These are phyloP conservation scores for Coilia nasus DNA, from an alignment of 2,797 vertebrate genomes.

Conservation along the genomic window DNA sequence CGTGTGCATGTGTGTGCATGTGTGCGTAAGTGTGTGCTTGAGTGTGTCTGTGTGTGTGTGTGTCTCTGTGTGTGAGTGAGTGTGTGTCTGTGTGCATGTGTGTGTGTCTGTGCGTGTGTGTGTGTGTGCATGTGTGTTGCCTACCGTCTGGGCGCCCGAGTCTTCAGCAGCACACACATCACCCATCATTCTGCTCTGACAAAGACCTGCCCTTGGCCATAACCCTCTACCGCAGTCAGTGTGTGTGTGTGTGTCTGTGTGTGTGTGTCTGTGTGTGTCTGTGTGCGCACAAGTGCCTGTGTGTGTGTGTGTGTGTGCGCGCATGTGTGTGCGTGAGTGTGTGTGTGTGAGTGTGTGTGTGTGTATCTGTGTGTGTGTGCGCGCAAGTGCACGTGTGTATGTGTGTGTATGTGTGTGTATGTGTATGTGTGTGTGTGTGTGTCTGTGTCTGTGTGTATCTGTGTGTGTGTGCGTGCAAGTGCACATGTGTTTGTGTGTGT, in stretches of 20 bases:
- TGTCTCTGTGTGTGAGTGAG: too few species aligned
- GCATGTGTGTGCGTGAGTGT: not conserved
- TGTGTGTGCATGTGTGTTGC: not conserved
- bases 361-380: not conserved
- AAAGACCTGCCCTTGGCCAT: constrained; percentile 5
- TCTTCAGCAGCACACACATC: not conserved
- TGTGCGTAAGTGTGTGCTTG: too few species aligned
- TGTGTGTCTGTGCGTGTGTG: too few species aligned
- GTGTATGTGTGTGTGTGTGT: not conserved
- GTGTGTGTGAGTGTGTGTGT: too few species aligned
- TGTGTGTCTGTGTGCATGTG: too few species aligned
- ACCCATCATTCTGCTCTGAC: not conserved
- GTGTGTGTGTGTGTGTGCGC: not conserved
- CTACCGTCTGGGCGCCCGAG: not conserved
- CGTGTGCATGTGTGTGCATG: too few species aligned
- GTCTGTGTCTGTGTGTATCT: not conserved
- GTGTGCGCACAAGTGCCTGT: not conserved
- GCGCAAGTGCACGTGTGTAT: not conserved
- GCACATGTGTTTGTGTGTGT: not conserved
- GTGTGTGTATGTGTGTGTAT: not conserved
- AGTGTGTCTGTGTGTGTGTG: too few species aligned
- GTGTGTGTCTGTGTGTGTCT: constrained; percentile 19
- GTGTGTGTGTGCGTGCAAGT: not conserved
- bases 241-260: constrained; percentile 33
- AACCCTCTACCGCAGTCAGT: constrained; percentile 29